These are phyloP conservation scores for Caenorhabditis imperialis DNA, from an alignment of 2,888 invertebrate genomes.

Conservation along the genomic window DNA sequence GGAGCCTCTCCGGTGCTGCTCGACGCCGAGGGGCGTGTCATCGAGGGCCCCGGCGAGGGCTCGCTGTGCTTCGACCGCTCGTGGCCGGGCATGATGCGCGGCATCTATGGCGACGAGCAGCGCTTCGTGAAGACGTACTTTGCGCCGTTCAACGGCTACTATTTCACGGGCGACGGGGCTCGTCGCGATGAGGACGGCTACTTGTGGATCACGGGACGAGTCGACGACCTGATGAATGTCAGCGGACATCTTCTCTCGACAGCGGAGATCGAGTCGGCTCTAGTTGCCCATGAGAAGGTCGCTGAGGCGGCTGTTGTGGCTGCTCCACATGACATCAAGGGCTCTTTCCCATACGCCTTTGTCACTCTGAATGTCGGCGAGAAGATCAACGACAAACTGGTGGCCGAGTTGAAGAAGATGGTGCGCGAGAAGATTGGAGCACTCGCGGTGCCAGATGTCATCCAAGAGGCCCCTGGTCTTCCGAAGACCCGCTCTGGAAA, in stretches of 20 bases:
- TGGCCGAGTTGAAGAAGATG: slow-evolving; percentile 70
- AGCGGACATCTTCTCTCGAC: slow-evolving; percentile 98
- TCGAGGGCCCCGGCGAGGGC: slow-evolving; percentile 70
- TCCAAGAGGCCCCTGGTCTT: slow-evolving; percentile 92
- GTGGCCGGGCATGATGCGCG: slow-evolving; percentile 99
- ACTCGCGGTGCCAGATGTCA: slow-evolving; percentile 93
- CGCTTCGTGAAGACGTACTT: slow-evolving; percentile 92
- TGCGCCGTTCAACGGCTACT: slow-evolving; percentile 94
- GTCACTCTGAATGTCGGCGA: slow-evolving; percentile 85
- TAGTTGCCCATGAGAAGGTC: slow-evolving; percentile 82
- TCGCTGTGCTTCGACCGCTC: slow-evolving; percentile 87
- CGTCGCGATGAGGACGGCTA: slow-evolving; percentile 90
- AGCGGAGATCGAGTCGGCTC: slow-evolving; percentile 85
- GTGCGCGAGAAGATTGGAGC: slow-evolving; percentile 93
- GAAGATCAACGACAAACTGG: slow-evolving; percentile 43
- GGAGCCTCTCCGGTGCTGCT: slow-evolving; percentile 91
- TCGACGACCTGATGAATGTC: slow-evolving; percentile 98
- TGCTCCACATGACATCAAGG: slow-evolving; percentile 93
- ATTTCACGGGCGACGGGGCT: slow-evolving; percentile 92
- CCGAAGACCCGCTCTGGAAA: slow-evolving; percentile 89
- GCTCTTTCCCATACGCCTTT: slow-evolving; percentile 97
- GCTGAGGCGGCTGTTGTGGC: slow-evolving; percentile 97
- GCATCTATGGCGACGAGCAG: slow-evolving; percentile 89
- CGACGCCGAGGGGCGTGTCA: slow-evolving; percentile 84
- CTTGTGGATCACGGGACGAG: slow-evolving; percentile 79